Conservation (phyloP, 1,140 invertebrate genomes). For the Caenorhabditis remanei region DNA sequence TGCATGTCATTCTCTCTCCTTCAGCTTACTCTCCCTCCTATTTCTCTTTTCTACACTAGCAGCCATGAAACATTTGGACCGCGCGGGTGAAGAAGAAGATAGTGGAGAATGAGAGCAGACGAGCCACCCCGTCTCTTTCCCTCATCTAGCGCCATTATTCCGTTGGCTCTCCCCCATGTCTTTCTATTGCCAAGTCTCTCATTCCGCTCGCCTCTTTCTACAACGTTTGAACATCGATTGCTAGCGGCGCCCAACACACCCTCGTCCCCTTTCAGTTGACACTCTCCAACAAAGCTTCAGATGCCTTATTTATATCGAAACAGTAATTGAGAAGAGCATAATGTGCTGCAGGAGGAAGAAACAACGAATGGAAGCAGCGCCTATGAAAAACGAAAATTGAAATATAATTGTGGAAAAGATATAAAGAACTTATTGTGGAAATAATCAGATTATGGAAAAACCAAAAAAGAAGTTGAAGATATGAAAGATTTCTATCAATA, state of each 20-base stretch:
- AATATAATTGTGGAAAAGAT: no score
- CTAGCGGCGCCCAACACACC: slow-evolving; percentile 15
- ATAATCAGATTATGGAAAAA: not conserved
- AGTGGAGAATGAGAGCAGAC: slow-evolving; percentile 51
- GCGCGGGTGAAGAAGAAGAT: slow-evolving; percentile 19
- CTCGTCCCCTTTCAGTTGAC: not conserved
- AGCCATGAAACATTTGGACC: slow-evolving; percentile 49
- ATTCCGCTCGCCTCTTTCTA: not conserved
- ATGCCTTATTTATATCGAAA: not conserved
- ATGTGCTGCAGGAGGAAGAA: not conserved
- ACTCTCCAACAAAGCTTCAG: not conserved
- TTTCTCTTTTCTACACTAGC: not conserved
- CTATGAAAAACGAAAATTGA: no score
- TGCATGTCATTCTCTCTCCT: not conserved
- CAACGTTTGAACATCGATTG: slow-evolving; percentile 38
- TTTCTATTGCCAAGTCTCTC: slow-evolving; percentile 22
- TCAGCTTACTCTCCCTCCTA: not conserved
- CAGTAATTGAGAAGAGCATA: slow-evolving; percentile 26
- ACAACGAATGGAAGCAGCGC: not conserved
- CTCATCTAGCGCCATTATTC: slow-evolving; percentile 47
- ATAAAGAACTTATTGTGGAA: no score
- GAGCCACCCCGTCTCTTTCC: not conserved
- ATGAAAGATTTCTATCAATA: no score
- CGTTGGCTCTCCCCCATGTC: slow-evolving; percentile 27
- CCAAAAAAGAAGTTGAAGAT: not conserved